Percentiles rank a stretch among this genome's conserved stretches.
Conservation (phyloP, 2,113 vertebrate genomes). For the Corythornis madagascariensis region DNA sequence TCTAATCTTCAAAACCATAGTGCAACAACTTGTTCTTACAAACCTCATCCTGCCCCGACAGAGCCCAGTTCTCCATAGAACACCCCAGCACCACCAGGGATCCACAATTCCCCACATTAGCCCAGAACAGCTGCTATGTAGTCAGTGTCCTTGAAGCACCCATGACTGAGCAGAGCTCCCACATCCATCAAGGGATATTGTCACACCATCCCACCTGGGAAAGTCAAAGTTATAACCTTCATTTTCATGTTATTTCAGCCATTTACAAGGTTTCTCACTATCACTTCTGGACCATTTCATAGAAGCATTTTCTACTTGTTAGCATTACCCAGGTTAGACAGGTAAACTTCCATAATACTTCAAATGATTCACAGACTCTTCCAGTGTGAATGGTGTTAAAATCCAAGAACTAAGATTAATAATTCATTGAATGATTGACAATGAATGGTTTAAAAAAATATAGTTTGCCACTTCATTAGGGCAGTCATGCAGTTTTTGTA, state of each 20-base stretch:
- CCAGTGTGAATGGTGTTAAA: background rate
- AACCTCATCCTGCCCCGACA: background rate
- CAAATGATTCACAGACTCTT: background rate
- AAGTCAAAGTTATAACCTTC: background rate
- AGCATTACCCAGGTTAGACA: background rate
- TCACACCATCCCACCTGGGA: background rate
- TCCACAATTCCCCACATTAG: background rate
- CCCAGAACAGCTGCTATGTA: background rate
- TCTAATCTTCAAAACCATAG: background rate
- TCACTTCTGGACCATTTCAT: background rate
- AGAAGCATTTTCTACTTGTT: background rate
- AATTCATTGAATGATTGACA: background rate
- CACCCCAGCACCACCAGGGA: background rate
- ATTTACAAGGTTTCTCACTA: background rate
- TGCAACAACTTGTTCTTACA: background rate
- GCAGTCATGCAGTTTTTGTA: background rate
- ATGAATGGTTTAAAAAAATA: conserved; percentile 26
- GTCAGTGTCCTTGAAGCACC: background rate
- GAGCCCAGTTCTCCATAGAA: background rate
- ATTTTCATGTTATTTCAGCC: background rate
- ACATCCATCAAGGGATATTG: background rate
- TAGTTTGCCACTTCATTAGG: background rate
- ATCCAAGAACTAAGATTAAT: conserved; percentile 5
- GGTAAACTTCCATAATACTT: background rate
- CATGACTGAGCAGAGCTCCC: background rate